Evolutionary conservation across 2,797 vertebrate genomes (phyloP).

Genomic region (Rhabdophis nuchalis): DNA sequence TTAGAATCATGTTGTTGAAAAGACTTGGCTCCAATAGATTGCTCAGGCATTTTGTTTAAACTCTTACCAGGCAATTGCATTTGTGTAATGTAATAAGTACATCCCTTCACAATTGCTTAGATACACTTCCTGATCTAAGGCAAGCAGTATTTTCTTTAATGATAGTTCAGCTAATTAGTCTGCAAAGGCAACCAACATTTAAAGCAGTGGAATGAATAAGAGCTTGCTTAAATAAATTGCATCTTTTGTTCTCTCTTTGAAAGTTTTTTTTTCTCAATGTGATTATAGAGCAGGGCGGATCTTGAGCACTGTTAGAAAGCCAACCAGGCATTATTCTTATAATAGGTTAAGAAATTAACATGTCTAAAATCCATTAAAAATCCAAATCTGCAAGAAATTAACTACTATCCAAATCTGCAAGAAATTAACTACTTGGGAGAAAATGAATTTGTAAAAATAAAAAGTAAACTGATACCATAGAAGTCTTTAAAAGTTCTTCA

Average conservation of each 20-base stretch:
- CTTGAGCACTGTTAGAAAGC: not conserved
- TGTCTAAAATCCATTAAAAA: slow-evolving; percentile 13
- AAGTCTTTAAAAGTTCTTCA: slow-evolving; percentile 13
- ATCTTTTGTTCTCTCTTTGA: not conserved
- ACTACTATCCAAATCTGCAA: not conserved
- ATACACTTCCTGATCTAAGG: slow-evolving; percentile 7
- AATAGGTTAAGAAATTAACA: slow-evolving; percentile 5
- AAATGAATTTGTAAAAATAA: not conserved
- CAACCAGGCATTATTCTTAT: slow-evolving; percentile 12
- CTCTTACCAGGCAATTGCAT: slow-evolving; percentile 29
- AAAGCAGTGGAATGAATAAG: slow-evolving; percentile 3
- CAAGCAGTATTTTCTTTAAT: not conserved
- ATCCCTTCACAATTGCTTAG: slow-evolving; percentile 32
- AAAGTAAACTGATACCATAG: not conserved
- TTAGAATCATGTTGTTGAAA: not conserved
- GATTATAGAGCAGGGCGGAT: not conserved
- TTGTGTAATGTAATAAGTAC: slow-evolving; percentile 26
- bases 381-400: slow-evolving; percentile 11
- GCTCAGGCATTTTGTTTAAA: slow-evolving; percentile 8
- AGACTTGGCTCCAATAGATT: not conserved
- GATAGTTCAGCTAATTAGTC: slow-evolving; percentile 11
- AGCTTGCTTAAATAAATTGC: slow-evolving; percentile 2
- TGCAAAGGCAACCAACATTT: slow-evolving; percentile 7
- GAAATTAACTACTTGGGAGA: slow-evolving; percentile 28
- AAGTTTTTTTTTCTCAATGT: not conserved